Evolutionary conservation across 2,113 vertebrate genomes (phyloP), one percentile per base, ranked within the genome.

Genomic region (Bagarius yarrelli): DNA sequence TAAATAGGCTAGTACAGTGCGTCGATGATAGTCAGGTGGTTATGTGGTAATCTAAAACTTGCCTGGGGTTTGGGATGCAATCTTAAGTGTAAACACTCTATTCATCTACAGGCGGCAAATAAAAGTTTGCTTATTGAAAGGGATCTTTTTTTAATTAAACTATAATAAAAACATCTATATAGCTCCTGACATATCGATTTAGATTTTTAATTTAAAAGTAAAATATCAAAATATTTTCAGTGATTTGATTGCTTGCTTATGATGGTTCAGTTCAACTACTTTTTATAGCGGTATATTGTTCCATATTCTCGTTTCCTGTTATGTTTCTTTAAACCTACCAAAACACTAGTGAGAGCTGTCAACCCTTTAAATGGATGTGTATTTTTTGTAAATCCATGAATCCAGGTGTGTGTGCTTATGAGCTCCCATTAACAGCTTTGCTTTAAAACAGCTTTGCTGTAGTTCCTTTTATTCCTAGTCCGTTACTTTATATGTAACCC

Each of bases 321-420:
- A 57, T 61, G 19, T 79, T 74, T 40, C 44, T 47, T 19, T 52
- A 40, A 71, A 52, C 69, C n/a, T 75, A 73, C 81, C 59, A 44
- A 44, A 71, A 32, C 74, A 79, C 59, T n/a, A n/a, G 27, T 79
- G 47, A 61, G 16, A 83, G 13, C 71, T 82, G 59, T 83, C 81
- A 79, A 32, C 57, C 78, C 69, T 79, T 79, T 30, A 73, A 64
- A 27, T 21, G 56, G 50, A 50, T 80, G 44, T 36, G 30, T 21
- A n/a, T 34, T 13, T 47, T 74, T 34, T 60, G 56, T 44, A 34
- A 60, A 47, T 72, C 25, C 59, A 61, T 59, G 14, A 32, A 61
- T 32, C 53, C 56, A 73, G 1, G 6, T 11, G 56, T 72, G 50
- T 80, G 27, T 81, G 14, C 1, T 50, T 34, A 18, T 61, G 74